These are phyloP conservation scores for Papilio elwesi DNA, from an alignment of 2,888 invertebrate genomes.

Conservation along the genomic window DNA sequence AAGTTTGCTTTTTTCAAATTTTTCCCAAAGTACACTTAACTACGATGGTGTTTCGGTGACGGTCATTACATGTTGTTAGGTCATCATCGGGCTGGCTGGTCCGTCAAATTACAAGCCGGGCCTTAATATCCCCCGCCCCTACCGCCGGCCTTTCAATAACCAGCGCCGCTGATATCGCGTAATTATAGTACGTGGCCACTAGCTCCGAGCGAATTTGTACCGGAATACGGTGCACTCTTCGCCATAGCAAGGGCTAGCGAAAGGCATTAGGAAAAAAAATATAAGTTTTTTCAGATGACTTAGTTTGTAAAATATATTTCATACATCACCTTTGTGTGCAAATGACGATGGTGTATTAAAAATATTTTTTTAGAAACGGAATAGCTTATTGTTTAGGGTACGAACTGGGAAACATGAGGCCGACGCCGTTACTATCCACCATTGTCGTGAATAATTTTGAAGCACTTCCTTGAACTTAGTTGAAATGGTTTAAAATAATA, in stretches of 20 bases:
- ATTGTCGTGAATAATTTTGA: too few relatives aligned
- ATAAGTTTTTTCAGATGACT: too few relatives aligned
- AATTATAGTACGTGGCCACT: constrained; percentile 74
- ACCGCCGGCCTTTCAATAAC: constrained; percentile 78
- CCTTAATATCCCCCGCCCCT: constrained; percentile 81
- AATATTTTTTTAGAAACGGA: too few relatives aligned
- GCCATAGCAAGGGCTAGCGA: constrained; percentile 58
- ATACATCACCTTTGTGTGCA: too few relatives aligned
- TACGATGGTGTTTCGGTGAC: constrained; percentile 67
- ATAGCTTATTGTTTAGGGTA: too few relatives aligned
- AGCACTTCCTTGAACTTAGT: too few relatives aligned
- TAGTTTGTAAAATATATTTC: too few relatives aligned
- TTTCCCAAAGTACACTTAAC: constrained; percentile 36
- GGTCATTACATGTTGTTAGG: constrained; percentile 72
- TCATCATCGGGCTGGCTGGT: constrained; percentile 78
- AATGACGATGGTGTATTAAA: too few relatives aligned
- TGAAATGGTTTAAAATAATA: too few relatives aligned
- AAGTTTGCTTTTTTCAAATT: constrained; percentile 6
- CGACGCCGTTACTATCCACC: too few relatives aligned
- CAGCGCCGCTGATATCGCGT: constrained; percentile 80
- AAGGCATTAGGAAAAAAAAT: background rate
- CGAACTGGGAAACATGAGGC: too few relatives aligned
- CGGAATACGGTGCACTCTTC: constrained; percentile 65
- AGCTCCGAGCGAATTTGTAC: constrained; percentile 63
- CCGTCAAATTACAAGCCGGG: constrained; percentile 81